Evolutionary conservation across 2,888 invertebrate species (phyloP).

Genomic region (Nemoura dubitans): DNA sequence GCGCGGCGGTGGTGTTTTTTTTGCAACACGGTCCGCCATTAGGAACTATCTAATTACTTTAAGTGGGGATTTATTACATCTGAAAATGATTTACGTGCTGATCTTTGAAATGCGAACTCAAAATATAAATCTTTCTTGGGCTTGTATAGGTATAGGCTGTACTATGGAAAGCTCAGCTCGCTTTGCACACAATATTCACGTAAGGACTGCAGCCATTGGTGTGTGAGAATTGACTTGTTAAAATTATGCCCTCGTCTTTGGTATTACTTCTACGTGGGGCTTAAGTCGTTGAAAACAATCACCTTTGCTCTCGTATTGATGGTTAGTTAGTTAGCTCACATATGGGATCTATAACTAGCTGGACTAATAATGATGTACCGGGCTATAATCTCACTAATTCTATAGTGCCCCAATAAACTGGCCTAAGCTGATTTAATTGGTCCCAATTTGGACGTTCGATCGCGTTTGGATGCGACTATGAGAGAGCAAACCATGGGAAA

Average conservation of each 20-base stretch:
- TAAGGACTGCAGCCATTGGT: too few relatives aligned
- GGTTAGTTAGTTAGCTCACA: neutral
- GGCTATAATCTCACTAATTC: neutral
- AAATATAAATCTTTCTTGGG: neutral
- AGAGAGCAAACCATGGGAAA: neutral
- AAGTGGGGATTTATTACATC: constrained; percentile 7
- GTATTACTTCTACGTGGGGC: too few relatives aligned
- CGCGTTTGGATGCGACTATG: neutral
- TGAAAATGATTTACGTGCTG: neutral
- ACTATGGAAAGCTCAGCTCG: neutral
- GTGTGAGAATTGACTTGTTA: neutral
- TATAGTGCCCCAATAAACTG: neutral
- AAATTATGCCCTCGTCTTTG: too few relatives aligned
- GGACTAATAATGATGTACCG: neutral
- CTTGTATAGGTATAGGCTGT: too few relatives aligned
- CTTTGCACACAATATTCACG: too few relatives aligned
- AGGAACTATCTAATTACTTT: neutral
- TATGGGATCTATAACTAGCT: neutral
- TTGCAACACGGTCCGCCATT: neutral
- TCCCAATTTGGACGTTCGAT: neutral
- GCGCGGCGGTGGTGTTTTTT: neutral
- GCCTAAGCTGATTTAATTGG: neutral
- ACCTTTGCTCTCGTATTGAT: neutral
- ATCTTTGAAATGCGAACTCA: neutral
- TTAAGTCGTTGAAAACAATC: neutral